Base-by-base conservation (phyloP, 1,140 invertebrate genomes). In the Lepidurus packardi region DNA sequence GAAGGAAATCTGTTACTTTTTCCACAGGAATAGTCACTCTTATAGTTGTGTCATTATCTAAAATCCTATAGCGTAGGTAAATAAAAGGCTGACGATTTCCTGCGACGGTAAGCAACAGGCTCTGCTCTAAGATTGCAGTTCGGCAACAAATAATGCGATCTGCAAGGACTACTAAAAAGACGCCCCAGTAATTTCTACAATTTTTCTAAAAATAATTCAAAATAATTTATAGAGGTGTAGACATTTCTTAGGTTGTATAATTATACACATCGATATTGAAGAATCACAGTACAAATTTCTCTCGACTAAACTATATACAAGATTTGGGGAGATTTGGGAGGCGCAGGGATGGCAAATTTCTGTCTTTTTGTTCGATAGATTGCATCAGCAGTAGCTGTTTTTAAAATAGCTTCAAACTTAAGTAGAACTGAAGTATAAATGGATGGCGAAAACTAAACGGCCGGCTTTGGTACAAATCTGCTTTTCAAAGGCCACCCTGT, bases 241-340 rank as follows among this genome's bases (percentile, higher is more conserved):
- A 13, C 53, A 16, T 16, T 65, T 65, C 21, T 11, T n/a, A 65
- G 53, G 21, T 21, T 65, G 53, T 65, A 65, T 65, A 21, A n/a
- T 65, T 65, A 21, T 65, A 65, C 53, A 65, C 53, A 65, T 65
- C 53, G 53, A 65, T 65, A 65, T 65, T n/a, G 53, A 65, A 65
- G 53, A 65, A 65, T 65, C 53, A 65, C 53, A 65, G 53, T 65
- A 65, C 53, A 65, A 65, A 65, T 65, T 34, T 21, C 13, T 65
- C 53, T 65, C 53, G 53, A 65, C 53, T 65, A 65, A 13, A 65
- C 53, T 65, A n/a, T 65, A 21, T 65, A 65, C 53, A 65, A 65
- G 53, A 16, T 65, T 9, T 65, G 21, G 13, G 53, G 53, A 65
- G 53, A n/a, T 21, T 21, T 21, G 21, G 4, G 13, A 34, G 34